phyloP scores from a whole-genome alignment of 1,140 invertebrate genomes.

The Lycorma delicatula region DNA sequence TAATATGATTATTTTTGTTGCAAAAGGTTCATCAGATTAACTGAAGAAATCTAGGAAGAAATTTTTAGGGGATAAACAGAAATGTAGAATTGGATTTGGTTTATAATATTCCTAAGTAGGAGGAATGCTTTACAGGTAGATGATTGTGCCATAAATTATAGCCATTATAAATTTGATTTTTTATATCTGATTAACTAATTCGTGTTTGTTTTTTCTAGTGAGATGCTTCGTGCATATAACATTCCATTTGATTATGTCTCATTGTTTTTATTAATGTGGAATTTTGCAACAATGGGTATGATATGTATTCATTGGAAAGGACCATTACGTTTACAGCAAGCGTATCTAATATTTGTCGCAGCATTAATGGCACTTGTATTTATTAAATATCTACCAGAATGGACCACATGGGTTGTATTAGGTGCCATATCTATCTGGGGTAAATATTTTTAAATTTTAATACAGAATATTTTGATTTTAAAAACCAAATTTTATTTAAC shows the following conservation, averaged over 20 bases:
- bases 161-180: background rate
- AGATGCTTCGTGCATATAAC: slow-evolving; percentile 88
- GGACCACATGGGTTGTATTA: slow-evolving; percentile 96
- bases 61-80: too few species aligned
- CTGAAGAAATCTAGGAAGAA: too few species aligned
- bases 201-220: slow-evolving; percentile 49
- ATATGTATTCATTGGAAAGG: slow-evolving; percentile 98
- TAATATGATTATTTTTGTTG: too few species aligned
- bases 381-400: slow-evolving; percentile 98
- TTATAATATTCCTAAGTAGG: too few species aligned
- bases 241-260: slow-evolving; percentile 94
- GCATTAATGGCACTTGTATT: slow-evolving; percentile 98
- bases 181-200: background rate
- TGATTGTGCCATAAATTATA: slow-evolving; percentile 1
- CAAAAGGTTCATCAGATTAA: too few species aligned
- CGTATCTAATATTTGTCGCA: slow-evolving; percentile 93
- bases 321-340: slow-evolving; percentile 87
- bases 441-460: too few species aligned
- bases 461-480: too few species aligned
- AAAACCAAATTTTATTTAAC: too few species aligned
- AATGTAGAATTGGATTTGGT: too few species aligned
- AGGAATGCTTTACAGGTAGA: background rate
- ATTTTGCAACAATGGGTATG: slow-evolving; percentile 96
- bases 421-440: slow-evolving; percentile 97
- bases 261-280: slow-evolving; percentile 86